phyloP scores from a whole-genome alignment of 2,113 vertebrate species.

The Danionella cerebrum region DNA sequence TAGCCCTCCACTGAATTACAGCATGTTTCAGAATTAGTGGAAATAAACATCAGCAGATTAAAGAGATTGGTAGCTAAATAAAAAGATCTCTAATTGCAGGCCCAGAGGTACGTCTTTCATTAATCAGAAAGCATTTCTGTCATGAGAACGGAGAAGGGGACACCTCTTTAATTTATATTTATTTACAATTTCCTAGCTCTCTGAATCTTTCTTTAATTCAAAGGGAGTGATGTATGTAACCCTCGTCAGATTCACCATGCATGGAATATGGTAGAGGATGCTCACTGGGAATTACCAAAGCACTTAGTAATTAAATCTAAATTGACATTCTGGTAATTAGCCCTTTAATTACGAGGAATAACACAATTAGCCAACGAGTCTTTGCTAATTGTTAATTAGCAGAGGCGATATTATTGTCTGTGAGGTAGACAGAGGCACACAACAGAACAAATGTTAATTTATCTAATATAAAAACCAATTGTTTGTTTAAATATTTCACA shows the following conservation, averaged over 20 bases:
- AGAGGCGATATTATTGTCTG: slow-evolving; percentile 75
- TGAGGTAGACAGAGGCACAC: slow-evolving; percentile 65
- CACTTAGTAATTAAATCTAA: slow-evolving; percentile 81
- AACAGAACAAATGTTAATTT: slow-evolving; percentile 75
- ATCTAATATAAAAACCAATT: slow-evolving; percentile 60
- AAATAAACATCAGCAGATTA: not conserved
- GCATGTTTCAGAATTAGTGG: not conserved
- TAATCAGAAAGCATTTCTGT: slow-evolving; percentile 55
- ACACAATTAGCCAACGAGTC: slow-evolving; percentile 76
- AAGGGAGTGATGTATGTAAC: slow-evolving; percentile 45
- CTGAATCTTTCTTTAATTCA: slow-evolving; percentile 25
- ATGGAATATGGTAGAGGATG: slow-evolving; percentile 57
- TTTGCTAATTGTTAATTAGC: slow-evolving; percentile 81
- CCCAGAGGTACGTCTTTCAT: slow-evolving; percentile 61
- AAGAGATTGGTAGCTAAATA: slow-evolving; percentile 21
- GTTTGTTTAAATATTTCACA: slow-evolving; percentile 26
- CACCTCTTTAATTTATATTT: slow-evolving; percentile 61
- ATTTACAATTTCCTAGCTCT: slow-evolving; percentile 51
- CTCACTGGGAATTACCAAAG: slow-evolving; percentile 77
- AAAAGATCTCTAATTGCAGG: slow-evolving; percentile 59
- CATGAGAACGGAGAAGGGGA: slow-evolving; percentile 43
- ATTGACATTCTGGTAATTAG: slow-evolving; percentile 82
- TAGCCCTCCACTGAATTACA: not conserved
- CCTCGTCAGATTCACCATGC: slow-evolving; percentile 41
- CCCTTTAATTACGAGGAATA: slow-evolving; percentile 79